phyloP scores from a whole-genome alignment of 2,113 vertebrate genomes.

The Phocoena phocoena region DNA sequence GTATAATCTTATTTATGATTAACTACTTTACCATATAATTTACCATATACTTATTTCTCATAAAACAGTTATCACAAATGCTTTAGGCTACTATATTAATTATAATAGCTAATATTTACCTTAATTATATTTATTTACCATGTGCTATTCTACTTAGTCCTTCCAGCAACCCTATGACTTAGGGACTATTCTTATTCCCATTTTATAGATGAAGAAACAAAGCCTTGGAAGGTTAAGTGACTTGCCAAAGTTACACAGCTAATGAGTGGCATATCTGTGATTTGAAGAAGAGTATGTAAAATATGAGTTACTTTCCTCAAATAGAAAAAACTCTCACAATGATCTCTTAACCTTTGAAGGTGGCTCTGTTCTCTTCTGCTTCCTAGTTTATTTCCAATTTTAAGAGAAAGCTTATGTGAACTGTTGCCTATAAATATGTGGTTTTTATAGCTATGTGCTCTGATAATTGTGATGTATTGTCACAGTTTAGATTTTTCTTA shows the following conservation, averaged over 20 bases:
- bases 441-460: constrained; percentile 14
- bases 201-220: background rate
- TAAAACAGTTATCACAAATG: background rate
- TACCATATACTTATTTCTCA: background rate
- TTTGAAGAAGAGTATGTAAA: constrained; percentile 16
- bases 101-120: background rate
- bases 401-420: background rate
- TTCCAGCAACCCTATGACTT: background rate
- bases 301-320: background rate
- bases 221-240: background rate
- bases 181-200: background rate
- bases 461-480: background rate
- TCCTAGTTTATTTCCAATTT: background rate
- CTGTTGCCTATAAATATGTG: background rate
- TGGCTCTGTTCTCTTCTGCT: background rate
- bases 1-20: background rate
- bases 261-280: background rate
- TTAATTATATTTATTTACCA: background rate
- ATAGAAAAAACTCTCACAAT: background rate
- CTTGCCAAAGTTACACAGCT: background rate
- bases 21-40: background rate
- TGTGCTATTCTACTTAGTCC: background rate
- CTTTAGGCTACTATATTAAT: background rate
- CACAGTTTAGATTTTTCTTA: constrained; percentile 13
- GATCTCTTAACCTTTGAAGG: background rate